Base-by-base conservation (phyloP, 1,140 invertebrate genomes). In the Panonychus citri region DNA sequence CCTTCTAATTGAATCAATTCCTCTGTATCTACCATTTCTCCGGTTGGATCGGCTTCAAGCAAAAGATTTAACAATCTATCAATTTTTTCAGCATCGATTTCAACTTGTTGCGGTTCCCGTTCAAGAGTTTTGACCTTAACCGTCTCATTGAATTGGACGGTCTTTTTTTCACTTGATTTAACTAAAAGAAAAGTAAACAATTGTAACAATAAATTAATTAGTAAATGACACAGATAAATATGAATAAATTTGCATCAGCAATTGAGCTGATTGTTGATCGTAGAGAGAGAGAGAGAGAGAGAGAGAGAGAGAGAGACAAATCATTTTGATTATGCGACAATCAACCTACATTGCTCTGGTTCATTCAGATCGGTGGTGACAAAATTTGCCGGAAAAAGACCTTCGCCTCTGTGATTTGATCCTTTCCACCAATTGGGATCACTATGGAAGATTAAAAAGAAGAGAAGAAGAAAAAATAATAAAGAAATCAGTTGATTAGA, bases 391-490 rank as follows among this genome's bases (percentile, higher is more conserved):
- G 94, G 94, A 69, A 98, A 98, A 17, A 98, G 71, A 1, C 93
- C 93, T 70, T 94, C 86, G 49, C 89, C 86, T 66, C 83, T 76
- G 65, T 85, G 80, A 73, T 87, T 93, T 64, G 77, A 81, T 3
- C 93, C 94, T 71, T 93, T 91, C 93, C 93, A 97, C 94, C 94
- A 98, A 73, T 97, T 97, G 17, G 81, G 78, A 77, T 98, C 90
- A 60, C 83, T 85, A n/a, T n/a, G n/a, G n/a, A n/a, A n/a, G n/a
- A n/a, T n/a, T n/a, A n/a, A n/a, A n/a, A n/a, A n/a, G n/a, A n/a
- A n/a, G n/a, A n/a, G n/a, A n/a, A n/a, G n/a, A n/a, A n/a, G n/a
- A n/a, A n/a, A n/a, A n/a, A n/a, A n/a, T n/a, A n/a, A n/a, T n/a
- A n/a, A n/a, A n/a, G n/a, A n/a, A n/a, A n/a, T n/a, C n/a, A n/a